A percentile compares a stretch with the other conserved stretches of the same genome.
These are phyloP conservation scores for Chaetophractus vellerosus DNA, from an alignment of 2,797 vertebrate genomes.

Conservation along the genomic window DNA sequence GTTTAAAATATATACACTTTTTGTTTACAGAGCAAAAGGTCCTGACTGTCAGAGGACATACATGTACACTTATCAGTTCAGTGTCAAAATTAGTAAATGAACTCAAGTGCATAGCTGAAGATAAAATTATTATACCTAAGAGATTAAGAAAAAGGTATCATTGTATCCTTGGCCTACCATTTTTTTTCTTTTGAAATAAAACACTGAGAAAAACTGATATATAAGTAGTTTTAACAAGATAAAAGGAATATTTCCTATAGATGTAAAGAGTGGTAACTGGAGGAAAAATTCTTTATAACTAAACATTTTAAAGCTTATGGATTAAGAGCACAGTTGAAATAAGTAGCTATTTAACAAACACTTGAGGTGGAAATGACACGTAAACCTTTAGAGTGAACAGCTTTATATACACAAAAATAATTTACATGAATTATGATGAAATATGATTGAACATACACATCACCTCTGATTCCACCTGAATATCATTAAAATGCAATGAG, in stretches of 20 bases:
- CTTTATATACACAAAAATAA: not conserved
- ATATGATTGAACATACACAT: not conserved
- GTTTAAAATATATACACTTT: not conserved
- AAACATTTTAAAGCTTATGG: not conserved
- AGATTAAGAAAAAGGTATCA: not conserved
- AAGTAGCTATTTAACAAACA: not conserved
- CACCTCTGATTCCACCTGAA: not conserved
- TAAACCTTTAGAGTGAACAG: not conserved
- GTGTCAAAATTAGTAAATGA: slow-evolving; percentile 9
- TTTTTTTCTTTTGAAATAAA: not conserved
- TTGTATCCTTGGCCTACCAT: not conserved
- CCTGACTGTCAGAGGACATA: not conserved
- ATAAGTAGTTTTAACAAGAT: not conserved
- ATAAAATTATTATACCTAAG: not conserved
- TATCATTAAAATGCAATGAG: not conserved
- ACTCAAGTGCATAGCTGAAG: not conserved
- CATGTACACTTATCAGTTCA: not conserved
- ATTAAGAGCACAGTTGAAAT: not conserved
- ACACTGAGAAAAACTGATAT: not conserved
- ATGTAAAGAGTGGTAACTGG: not conserved
- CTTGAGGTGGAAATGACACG: not conserved
- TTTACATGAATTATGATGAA: not conserved
- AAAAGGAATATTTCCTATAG: not conserved
- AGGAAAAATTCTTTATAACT: not conserved
- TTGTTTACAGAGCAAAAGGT: not conserved